Percentiles rank a stretch among this genome's conserved stretches.
These are phyloP conservation scores for Chionomys nivalis DNA, from an alignment of 2,113 vertebrate genomes.

Conservation along the genomic window DNA sequence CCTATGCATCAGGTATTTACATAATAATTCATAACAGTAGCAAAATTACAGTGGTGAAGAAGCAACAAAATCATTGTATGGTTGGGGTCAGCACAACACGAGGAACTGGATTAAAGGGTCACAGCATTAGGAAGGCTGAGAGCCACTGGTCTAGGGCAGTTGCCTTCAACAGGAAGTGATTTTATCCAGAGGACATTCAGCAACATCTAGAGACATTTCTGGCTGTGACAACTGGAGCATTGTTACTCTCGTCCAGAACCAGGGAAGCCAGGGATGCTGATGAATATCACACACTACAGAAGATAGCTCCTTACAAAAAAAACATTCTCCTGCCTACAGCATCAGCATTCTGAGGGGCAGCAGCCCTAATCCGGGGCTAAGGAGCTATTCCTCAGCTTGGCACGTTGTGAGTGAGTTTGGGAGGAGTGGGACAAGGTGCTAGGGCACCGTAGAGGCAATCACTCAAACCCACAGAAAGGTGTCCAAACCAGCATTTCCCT, in stretches of 20 bases:
- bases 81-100: background rate
- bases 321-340: background rate
- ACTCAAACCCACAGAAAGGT: background rate
- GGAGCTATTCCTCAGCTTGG: background rate
- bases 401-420: background rate
- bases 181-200: background rate
- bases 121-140: background rate
- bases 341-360: background rate
- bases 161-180: background rate
- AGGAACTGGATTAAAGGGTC: background rate
- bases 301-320: background rate
- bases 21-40: background rate
- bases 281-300: background rate
- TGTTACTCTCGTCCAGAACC: background rate
- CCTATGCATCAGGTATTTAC: background rate
- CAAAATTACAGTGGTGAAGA: no score
- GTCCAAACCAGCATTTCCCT: background rate
- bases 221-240: background rate
- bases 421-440: background rate
- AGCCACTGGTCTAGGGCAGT: background rate
- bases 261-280: background rate
- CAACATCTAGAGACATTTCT: conserved; percentile 5
- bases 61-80: no score
- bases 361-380: background rate
- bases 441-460: background rate